A percentile compares a stretch with the other conserved stretches of the same genome.
Evolutionary conservation across 2,113 vertebrate species (phyloP).

Genomic region (Gorsachius goisagi): DNA sequence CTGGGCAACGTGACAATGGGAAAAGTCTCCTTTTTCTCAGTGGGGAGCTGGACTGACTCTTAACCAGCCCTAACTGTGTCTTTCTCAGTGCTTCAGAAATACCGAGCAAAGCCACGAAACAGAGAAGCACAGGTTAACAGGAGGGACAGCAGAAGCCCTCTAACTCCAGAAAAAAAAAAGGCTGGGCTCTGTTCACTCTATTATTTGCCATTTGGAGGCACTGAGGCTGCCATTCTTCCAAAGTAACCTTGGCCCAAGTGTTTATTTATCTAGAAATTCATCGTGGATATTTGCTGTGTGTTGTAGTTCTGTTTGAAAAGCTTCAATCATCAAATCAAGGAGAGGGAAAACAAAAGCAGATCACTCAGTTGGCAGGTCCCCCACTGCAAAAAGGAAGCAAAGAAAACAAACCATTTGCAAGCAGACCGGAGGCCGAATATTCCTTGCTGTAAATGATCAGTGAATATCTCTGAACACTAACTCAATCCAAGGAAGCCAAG

Average conservation of each 20-base stretch:
- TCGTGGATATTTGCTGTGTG: not conserved
- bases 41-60: not conserved
- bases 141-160: not conserved
- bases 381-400: slow-evolving; percentile 35
- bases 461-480: slow-evolving; percentile 35
- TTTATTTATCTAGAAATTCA: slow-evolving; percentile 60
- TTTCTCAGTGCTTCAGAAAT: not conserved
- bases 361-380: slow-evolving; percentile 7
- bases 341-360: slow-evolving; percentile 62
- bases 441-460: slow-evolving; percentile 48
- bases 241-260: slow-evolving; percentile 13
- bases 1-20: fast-evolving
- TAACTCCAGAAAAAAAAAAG: not conserved
- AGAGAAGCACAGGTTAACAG: not conserved
- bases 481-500: slow-evolving; percentile 9
- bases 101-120: not conserved
- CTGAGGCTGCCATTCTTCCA: not conserved
- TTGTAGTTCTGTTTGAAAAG: slow-evolving; percentile 56
- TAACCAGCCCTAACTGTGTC: not conserved
- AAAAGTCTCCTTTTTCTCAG: not conserved
- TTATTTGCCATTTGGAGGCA: slow-evolving; percentile 48
- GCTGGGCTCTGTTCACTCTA: not conserved
- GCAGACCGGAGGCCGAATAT: not conserved
- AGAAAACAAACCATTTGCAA: slow-evolving; percentile 44
- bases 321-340: slow-evolving; percentile 53